Evolutionary conservation across 2,797 vertebrate species (phyloP), one percentile per base, ranked within the genome.

Genomic region (Poecilia picta): DNA sequence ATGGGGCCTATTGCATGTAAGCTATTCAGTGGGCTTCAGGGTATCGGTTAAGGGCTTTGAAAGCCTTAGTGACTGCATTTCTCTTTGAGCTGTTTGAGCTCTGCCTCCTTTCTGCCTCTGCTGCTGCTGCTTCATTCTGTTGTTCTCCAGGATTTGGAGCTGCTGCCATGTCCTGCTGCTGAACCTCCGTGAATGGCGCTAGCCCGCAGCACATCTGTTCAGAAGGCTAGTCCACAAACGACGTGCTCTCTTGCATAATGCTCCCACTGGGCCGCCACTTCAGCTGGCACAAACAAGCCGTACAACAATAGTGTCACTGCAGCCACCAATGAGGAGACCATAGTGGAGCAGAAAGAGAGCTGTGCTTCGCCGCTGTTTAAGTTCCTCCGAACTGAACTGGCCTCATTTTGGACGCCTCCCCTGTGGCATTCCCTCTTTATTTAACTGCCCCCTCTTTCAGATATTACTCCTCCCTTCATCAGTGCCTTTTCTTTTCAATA

Each of bases 171-270:
- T 88, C 80, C 84, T 47, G 20, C 73, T 79, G 72, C 82, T 85
- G 87, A 90, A 88, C 88, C 72, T 77, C 86, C 77, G 68, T 89
- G 82, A 89, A 84, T 75, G 80, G 79, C 11, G 28, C 84, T 83
- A 66, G 88, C 89, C 83, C 39, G 70, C 31, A 89, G 89, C 89
- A 85, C 87, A 92, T 89, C 90, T 91, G 91, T 84, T 88, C 86
- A 88, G 79, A 78, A 72, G 81, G 87, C 81, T 89, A 83, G 88
- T 91, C 89, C 90, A 90, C 82, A 89, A 91, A 87, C 83, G 80
- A 83, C 85, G 2, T 72, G 66, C 68, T 76, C 68, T 51, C 74
- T 85, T 81, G 86, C 83, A 79, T 88, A 87, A 89, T 75, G 80
- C 76, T 68, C 78, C 83, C 82, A 74, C 81, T 25, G 83, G 80